Evolutionary conservation across 2,797 vertebrate species (phyloP).

Genomic region (Apodemus agrarius): DNA sequence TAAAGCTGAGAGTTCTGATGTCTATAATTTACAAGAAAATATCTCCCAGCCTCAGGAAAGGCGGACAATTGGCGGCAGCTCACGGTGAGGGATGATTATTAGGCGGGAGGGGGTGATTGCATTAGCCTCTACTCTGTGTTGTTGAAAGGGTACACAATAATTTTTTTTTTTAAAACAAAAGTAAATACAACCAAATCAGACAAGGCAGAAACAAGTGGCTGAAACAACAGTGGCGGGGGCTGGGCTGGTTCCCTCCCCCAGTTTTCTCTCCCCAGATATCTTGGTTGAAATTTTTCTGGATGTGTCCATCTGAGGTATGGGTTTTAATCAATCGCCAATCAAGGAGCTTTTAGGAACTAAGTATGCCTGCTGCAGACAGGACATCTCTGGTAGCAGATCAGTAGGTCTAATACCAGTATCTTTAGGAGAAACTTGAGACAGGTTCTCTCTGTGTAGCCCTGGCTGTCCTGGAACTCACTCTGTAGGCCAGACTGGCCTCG

Average conservation of each 20-base stretch:
- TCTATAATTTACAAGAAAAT: constrained; percentile 19
- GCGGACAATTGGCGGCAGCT: not conserved
- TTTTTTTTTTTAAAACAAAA: not conserved
- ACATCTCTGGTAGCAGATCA: not conserved
- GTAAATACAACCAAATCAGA: constrained; percentile 8
- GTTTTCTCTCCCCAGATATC: not conserved
- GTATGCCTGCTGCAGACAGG: no score
- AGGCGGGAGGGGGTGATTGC: not conserved
- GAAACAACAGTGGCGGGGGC: not conserved
- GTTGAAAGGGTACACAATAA: constrained; percentile 5
- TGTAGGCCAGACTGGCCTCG: no score
- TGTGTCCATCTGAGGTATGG: not conserved
- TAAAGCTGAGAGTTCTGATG: not conserved
- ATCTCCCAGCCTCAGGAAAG: not conserved
- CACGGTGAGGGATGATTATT: not conserved
- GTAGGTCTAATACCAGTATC: not conserved
- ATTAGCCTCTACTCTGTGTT: not conserved
- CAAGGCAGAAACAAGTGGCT: not conserved
- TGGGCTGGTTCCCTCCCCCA: not conserved
- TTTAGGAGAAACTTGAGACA: no score
- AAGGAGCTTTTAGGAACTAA: not conserved
- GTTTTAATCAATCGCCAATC: not conserved
- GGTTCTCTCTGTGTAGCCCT: no score
- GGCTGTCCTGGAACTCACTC: no score
- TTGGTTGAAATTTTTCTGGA: not conserved